Evolutionary conservation across 2,888 invertebrate genomes (phyloP).

Genomic region (Dichetophora obliterata): DNA sequence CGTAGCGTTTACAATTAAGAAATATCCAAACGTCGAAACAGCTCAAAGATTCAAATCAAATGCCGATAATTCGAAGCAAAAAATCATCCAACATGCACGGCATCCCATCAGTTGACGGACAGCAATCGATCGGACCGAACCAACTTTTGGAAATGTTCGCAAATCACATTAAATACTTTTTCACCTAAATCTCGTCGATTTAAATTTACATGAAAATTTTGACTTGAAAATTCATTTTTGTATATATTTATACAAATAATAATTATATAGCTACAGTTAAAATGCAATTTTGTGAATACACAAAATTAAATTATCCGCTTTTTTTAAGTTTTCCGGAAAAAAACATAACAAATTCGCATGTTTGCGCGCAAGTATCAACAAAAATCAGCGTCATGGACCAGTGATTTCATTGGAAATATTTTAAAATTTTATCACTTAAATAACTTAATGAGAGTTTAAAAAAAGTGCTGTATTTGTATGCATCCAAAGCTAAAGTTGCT

Average conservation of each 20-base stretch:
- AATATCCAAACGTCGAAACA: not conserved
- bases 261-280: not conserved
- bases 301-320: not conserved
- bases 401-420: not conserved
- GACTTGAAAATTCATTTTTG: not conserved
- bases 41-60: constrained; percentile 3
- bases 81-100: not conserved
- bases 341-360: not conserved
- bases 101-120: constrained; percentile 22
- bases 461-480: not conserved
- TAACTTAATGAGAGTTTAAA: not conserved
- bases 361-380: constrained; percentile 13
- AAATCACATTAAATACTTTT: not conserved
- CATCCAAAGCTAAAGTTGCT: not conserved
- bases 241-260: constrained; percentile 1
- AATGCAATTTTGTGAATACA: constrained; percentile 13
- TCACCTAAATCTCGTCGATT: not conserved
- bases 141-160: not conserved
- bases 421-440: not conserved
- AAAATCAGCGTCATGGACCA: constrained; percentile 17
- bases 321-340: not conserved
- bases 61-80: constrained; percentile 12
- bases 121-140: constrained; percentile 4
- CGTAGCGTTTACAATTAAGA: no score
- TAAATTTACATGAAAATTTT: not conserved